Percentiles rank a stretch among this genome's conserved stretches.
phyloP scores from a whole-genome alignment of 2,888 invertebrate genomes.

The Eupithecia dodoneata region DNA sequence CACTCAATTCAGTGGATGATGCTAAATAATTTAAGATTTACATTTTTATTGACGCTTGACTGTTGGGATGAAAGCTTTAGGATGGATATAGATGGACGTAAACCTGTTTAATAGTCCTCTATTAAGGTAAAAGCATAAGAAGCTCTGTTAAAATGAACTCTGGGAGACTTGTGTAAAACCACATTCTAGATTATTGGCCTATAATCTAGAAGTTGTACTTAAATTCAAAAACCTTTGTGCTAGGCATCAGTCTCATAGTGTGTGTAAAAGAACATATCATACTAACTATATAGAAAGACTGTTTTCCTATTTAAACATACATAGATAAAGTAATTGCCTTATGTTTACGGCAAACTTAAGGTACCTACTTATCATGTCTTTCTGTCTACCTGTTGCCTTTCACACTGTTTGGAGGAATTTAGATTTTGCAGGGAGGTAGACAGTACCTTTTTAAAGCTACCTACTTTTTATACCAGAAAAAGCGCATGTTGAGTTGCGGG shows the following conservation, averaged over 20 bases:
- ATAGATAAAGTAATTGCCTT: too few relatives aligned
- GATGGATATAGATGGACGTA: background rate
- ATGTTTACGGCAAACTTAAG: too few relatives aligned
- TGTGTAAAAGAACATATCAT: background rate
- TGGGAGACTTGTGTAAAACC: background rate
- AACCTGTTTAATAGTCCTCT: background rate
- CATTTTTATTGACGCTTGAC: slow-evolving; percentile 26
- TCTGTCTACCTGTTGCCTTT: too few relatives aligned
- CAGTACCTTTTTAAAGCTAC: too few relatives aligned
- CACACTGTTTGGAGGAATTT: too few relatives aligned
- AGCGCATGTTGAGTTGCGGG: too few relatives aligned
- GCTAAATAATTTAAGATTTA: slow-evolving; percentile 26
- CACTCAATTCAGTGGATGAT: slow-evolving; percentile 21
- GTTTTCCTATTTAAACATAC: background rate
- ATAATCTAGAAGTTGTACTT: background rate
- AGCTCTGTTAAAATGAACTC: background rate
- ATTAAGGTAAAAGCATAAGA: background rate
- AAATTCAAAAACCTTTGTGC: background rate
- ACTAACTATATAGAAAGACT: background rate
- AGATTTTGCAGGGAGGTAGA: too few relatives aligned
- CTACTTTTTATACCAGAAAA: too few relatives aligned
- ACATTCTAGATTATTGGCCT: background rate
- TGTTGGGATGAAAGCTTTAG: background rate
- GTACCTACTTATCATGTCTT: too few relatives aligned
- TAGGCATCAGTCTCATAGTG: background rate